Evolutionary conservation across 2,797 vertebrate genomes (phyloP), one percentile per base, ranked within the genome.

Genomic region (Betta splendens): DNA sequence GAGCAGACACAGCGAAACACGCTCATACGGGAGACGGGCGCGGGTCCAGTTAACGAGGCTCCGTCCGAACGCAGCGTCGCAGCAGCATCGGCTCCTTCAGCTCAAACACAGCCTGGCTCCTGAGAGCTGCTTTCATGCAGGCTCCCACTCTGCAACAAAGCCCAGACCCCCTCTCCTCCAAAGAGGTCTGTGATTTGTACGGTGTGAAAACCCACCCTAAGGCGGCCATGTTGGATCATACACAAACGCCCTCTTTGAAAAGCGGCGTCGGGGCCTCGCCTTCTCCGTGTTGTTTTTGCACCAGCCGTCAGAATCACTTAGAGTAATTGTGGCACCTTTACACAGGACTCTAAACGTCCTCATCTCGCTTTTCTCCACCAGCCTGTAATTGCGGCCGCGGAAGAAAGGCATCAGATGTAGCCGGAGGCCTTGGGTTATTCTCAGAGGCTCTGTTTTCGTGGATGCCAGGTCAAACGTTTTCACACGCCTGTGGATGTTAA

Each of bases 1-100:
- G 67, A 51, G 58, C 58, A 55, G 37, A 72, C 68, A 44, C 37
- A n/a, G 42, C 49, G 21, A 54, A 36, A 52, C 54, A 61, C 53
- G 65, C 54, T 59, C 22, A 53, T 62, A 72, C 48, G 46, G 31
- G 48, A 47, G 37, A 54, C 10, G 56, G 45, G 43, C 45, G 70
- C 42, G 55, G 31, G 49, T 15, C 12, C 33, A 51, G 35, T 57
- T 22, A 11, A 16, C 33, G 42, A 26, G 58, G 16, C 23, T 1
- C 2, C 7, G 15, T 10, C 10, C 18, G 10, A 9, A 18, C 15
- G 26, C 29, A 5, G 9, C 20, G 16, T 35, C 15, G 32, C 8
- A n/a, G n/a, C n/a, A n/a, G n/a, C n/a, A n/a, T n/a, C n/a, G n/a
- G n/a, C n/a, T n/a, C n/a, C n/a, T n/a, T n/a, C n/a, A n/a, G n/a